These are phyloP conservation scores for Fringilla coelebs DNA, from an alignment of 2,797 vertebrate genomes.

Conservation along the genomic window DNA sequence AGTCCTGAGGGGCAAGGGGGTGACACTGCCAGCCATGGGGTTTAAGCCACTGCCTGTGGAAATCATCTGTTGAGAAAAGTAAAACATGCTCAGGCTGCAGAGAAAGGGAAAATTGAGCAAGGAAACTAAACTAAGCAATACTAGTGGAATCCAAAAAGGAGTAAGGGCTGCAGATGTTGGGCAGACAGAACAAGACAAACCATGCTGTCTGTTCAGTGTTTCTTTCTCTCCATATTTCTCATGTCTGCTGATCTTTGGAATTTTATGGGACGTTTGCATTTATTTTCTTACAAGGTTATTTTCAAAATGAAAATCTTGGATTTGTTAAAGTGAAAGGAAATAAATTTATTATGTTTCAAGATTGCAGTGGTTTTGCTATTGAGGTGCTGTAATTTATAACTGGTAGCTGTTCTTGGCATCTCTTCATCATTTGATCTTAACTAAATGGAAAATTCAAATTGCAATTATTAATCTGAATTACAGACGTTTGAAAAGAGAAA, in stretches of 20 bases:
- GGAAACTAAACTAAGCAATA: neutral
- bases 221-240: neutral
- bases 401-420: neutral
- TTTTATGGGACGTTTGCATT: neutral
- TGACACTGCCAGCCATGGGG: neutral
- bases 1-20: neutral
- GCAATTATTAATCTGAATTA: neutral
- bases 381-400: neutral
- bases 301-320: neutral
- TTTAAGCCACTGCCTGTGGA: neutral
- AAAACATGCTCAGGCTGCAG: neutral
- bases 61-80: neutral
- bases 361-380: neutral
- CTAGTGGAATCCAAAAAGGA: neutral
- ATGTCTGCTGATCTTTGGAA: neutral
- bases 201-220: neutral
- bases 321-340: neutral
- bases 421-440: neutral
- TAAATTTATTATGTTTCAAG: neutral
- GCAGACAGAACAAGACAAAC: neutral
- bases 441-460: neutral
- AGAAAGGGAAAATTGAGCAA: neutral
- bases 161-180: neutral
- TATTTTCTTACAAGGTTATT: neutral
- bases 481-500: neutral